Evolutionary conservation across 1,140 invertebrate species (phyloP), one percentile per base, ranked within the genome.

Genomic region (Zaprionus lachaisei): DNA sequence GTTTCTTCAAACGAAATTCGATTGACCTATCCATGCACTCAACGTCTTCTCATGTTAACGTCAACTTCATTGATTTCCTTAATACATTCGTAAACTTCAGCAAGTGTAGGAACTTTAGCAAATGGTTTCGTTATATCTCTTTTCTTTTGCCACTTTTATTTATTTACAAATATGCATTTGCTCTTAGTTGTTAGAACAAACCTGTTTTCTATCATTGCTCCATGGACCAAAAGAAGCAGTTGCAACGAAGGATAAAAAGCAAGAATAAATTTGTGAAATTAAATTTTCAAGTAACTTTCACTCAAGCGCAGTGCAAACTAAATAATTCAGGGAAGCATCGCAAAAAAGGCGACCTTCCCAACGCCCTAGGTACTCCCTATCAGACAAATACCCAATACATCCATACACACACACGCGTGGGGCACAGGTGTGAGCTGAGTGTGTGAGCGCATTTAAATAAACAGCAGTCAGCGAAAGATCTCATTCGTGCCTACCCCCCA

Each of bases 261-360:
- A 62, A 63, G 49, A 70, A 70, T 71, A 73, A 76, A 83, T 72
- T 73, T 67, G 89, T 84, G 69, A 89, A 89, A 89, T 87, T 89
- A 84, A 89, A 84, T 89, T 89, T 89, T 89, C 78, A 84, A 89
- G 84, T 74, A 89, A 89, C 84, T 89, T 89, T 89, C 84, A 89
- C 81, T 89, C 63, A 72, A 89, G 84, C 84, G 84, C 84, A 81
- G 74, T 81, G 84, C 79, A 89, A 89, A 90, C 84, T 89, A 84
- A 89, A 89, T 89, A 89, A 89, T 89, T 87, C 84, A 84, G 81
- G 73, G 62, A 51, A 89, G 71, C 76, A 72, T 44, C 44, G 65
- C 17, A 60, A 47, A 24, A 65, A 31, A 47, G 56, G 34, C 60
- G 61, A 54, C 24, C 79, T 71, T 58, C 72, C 58, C 12, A 47